Base-by-base conservation (phyloP, 2,888 invertebrate genomes). In the Idaea biselata region DNA sequence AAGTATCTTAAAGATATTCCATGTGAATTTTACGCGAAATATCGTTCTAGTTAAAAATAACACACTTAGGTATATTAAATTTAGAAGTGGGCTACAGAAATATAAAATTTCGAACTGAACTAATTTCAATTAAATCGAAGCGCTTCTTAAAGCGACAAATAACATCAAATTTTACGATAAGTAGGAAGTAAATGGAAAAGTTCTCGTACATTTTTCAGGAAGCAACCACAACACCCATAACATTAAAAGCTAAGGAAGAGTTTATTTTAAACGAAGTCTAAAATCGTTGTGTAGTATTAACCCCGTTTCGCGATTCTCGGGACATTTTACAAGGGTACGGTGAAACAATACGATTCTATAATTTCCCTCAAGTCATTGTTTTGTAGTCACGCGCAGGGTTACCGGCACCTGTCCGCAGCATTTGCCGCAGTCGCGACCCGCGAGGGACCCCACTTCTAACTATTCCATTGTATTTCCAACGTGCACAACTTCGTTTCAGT, bases 371-470 rank as follows among this genome's bases (percentile, higher is more conserved):
- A 76, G 80, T 80, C 78, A 87, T 86, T 84, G 84, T 84, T 82
- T 80, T 76, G 77, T 75, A 83, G 86, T 86, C 86, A 86, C 83
- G 86, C 81, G 81, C 83, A 70, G 79, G 72, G 68, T 74, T 78
- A 76, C 76, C 74, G 73, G 77, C 85, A 87, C 85, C 88, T 87
- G 88, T 80, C 86, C 78, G 71, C 77, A 74, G 78, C 83, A 84
- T 79, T 84, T 76, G 79, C 83, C 84, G 56, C 55, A 44, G 44
- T 44, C 44, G 63, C 63, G 64, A 65, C 62, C 65, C 71, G 71
- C 83, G 65, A 70, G 84, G 83, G 84, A 83, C 74, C 78, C 67
- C 76, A 71, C 78, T 79, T 76, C 76, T 79, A 87, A 85, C 84
- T 82, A 82, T 84, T 83, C 79, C 79, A 84, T 86, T 87, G 83